These are phyloP conservation scores for Adrianichthys oophorus DNA, from an alignment of 2,797 vertebrate genomes.

Conservation along the genomic window DNA sequence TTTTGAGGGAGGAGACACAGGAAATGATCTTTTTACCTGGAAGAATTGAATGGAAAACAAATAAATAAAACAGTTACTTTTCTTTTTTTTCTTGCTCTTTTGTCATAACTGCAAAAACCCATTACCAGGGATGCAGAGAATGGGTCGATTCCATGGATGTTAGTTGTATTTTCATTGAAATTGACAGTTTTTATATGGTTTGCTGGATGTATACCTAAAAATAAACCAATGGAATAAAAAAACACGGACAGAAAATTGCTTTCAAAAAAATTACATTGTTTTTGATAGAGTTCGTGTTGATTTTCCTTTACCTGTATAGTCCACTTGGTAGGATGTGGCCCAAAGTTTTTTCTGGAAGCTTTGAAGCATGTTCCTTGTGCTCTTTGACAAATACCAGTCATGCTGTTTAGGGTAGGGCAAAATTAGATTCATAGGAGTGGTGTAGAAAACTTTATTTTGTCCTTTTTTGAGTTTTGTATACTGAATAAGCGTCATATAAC, in stretches of 20 bases:
- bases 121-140: slow-evolving; percentile 64
- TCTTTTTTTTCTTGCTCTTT: no score
- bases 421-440: slow-evolving; percentile 68
- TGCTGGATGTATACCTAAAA: slow-evolving; percentile 73
- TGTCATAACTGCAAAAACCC: no score
- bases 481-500: slow-evolving; percentile 45
- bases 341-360: slow-evolving; percentile 77
- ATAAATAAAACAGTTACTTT: no score
- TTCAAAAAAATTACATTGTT: neutral
- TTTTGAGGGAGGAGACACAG: slow-evolving; percentile 60
- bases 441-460: slow-evolving; percentile 69
- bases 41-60: neutral
- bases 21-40: slow-evolving; percentile 75
- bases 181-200: slow-evolving; percentile 74
- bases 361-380: slow-evolving; percentile 74
- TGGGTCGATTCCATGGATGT: slow-evolving; percentile 51
- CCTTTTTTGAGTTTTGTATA: slow-evolving; percentile 64
- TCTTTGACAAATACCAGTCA: slow-evolving; percentile 62
- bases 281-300: neutral
- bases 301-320: slow-evolving; percentile 76
- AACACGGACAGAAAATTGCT: neutral
- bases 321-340: slow-evolving; percentile 75
- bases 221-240: slow-evolving; percentile 26
- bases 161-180: slow-evolving; percentile 66
- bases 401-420: slow-evolving; percentile 65